Evolutionary conservation across 2,113 vertebrate species (phyloP), one percentile per base, ranked within the genome.

Genomic region (Leiothrix lutea): DNA sequence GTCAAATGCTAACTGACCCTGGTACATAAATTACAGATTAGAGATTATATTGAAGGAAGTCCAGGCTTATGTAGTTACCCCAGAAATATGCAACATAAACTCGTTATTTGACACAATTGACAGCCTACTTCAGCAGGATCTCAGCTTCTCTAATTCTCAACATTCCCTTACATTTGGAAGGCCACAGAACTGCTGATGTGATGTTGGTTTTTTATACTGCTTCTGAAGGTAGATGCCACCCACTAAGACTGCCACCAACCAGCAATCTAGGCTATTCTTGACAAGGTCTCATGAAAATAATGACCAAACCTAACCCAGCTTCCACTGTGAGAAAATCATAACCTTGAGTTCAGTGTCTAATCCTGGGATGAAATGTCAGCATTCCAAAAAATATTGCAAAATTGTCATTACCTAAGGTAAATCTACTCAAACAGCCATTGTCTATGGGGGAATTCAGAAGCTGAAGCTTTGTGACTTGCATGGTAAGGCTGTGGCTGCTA

Each of bases 281-380:
- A 86, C 71, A 88, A 93, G 66, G 84, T 87, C 67, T 96, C 56
- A 11, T 36, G 82, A 91, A 95, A 97, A 95, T 96, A 96, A 94
- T 97, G 92, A 86, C 92, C 93, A 90, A 94, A 86, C 58, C 75
- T 93, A 90, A 79, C 83, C 45, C 82, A 92, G 79, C 60, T 93
- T 90, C 80, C 4, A 4, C 71, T 80, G 93, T 86, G 95, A 96
- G 69, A 89, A 85, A 95, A 88, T 96, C 90, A 65, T 90, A 95
- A 93, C 93, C 90, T 80, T 53, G 56, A 91, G 87, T 92, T 85
- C 94, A 93, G 36, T 69, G 93, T 92, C 85, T 95, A 92, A 97
- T 94, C 61, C 60, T 74, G 42, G 71, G 85, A 95, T 67, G 81
- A 95, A 92, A 90, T 65, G 47, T 74, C 90, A 90, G 53, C 71